Base-by-base conservation (phyloP, 2,888 invertebrate species). In the Rhaphigaster nebulosa region DNA sequence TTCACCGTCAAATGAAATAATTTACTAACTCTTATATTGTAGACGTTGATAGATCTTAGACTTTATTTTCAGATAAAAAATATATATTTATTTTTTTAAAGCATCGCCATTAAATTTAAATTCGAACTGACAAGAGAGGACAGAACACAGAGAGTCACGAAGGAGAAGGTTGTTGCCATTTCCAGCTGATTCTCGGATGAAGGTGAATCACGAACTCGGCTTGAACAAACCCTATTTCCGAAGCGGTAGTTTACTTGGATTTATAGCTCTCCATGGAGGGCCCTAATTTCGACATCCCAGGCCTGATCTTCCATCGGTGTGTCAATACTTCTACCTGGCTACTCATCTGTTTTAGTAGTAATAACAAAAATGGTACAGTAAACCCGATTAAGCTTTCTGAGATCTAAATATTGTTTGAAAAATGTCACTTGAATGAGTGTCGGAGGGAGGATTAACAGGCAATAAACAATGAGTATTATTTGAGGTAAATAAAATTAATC, bases 81-180 rank as follows among this genome's bases (percentile, higher is more conserved):
- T 8, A 13, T 56, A 1, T 23, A 23, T 56, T 60, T n/a, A n/a
- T 60, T 60, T 60, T 60, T 38, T 76, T 76, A n/a, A 76, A 76
- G 6, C 34, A 29, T 18, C 15, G 10, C 80, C 84, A 50, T 84
- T 84, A 84, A 84, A 84, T 84, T 84, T 26, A 84, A 84, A 45
- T 84, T 84, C 4, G 15, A 84, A 45, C 45, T 45, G 84, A 84
- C 84, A 84, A 23, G 26, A 84, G 84, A 84, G 84, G 45, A 84
- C 84, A 45, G 45, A 18, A n/a, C 13, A n/a, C 20, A n/a, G 84
- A 45, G 13, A 84, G 84, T 84, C 84, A 84, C 84, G 84, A 84
- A 84, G 84, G 84, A 84, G 84, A 84, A 84, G 84, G 84, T 84
- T 84, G 84, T 84, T 84, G 84, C 84, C 84, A 84, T 84, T 84